These are phyloP conservation scores for Syngnathus rostellatus DNA, from an alignment of 2,797 vertebrate genomes.

Conservation along the genomic window DNA sequence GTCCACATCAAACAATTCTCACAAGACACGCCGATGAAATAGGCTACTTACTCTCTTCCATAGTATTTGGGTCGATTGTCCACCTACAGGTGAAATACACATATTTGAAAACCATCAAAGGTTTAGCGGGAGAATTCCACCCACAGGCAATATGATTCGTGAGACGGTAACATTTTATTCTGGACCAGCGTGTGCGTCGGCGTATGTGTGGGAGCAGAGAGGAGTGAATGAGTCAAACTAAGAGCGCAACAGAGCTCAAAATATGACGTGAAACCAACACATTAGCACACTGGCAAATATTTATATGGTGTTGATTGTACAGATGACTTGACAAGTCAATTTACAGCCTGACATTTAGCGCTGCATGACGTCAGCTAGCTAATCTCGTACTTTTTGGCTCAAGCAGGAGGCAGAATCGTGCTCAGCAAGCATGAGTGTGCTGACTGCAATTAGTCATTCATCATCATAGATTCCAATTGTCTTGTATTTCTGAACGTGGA, in stretches of 20 bases:
- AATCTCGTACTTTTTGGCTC: too few relatives aligned
- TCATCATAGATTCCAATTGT: too few relatives aligned
- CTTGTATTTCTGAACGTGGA: too few relatives aligned
- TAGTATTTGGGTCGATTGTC: conserved; percentile 97
- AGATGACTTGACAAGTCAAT: too few relatives aligned
- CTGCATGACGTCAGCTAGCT: neutral
- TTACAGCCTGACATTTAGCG: too few relatives aligned
- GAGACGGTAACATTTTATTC: conserved; percentile 1
- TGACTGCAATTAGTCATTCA: too few relatives aligned
- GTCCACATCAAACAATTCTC: neutral
- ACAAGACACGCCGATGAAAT: neutral
- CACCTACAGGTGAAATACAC: conserved; percentile 67
- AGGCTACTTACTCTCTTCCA: conserved; percentile 90
- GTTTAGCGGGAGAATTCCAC: neutral
- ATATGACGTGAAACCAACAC: conserved; percentile 48
- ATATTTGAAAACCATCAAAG: conserved; percentile 1
- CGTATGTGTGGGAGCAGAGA: conserved; percentile 20
- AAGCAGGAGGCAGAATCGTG: too few relatives aligned
- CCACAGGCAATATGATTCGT: neutral
- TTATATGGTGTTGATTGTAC: conserved; percentile 14
- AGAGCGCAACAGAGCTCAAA: conserved; percentile 19
- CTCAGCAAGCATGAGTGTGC: too few relatives aligned
- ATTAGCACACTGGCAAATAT: conserved; percentile 34
- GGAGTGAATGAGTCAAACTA: conserved; percentile 41
- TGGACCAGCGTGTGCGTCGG: neutral